Base-by-base conservation (phyloP, 2,888 invertebrate species). In the Lumbricus terrestris region DNA sequence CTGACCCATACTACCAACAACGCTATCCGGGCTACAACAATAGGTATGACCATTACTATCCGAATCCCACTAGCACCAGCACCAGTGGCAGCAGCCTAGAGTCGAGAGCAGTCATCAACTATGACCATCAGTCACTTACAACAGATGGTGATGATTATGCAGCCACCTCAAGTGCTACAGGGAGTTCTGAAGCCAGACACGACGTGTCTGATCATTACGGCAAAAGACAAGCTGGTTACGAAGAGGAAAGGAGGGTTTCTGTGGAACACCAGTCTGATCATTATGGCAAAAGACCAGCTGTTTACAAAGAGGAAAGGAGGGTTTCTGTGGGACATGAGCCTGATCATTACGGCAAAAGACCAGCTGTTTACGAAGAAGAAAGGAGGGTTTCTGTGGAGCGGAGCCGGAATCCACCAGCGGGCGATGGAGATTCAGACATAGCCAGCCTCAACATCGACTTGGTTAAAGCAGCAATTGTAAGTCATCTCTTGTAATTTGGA, bases 1-100 rank as follows among this genome's bases (percentile, higher is more conserved):
- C 85, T 35, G 85, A 85, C 85, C 85, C 34, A 37, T 37, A 85
- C 85, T 85, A 85, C 85, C 34, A 85, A 37, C 85, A 16, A n/a
- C n/a, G n/a, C 35, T 37, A 35, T 85, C 85, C 85, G 16, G 85
- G 85, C 35, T 85, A 85, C 85, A 37, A 37, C 29, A 85, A 35
- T 23, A 37, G 37, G 34, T 85, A 85, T 34, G 85, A 85, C 35
- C 23, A 33, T 15, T 34, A 37, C 85, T 35, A 37, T 37, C 37
- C 85, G 8, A 6, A 34, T 85, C 8, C 85, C 37, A 2, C 69
- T 23, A 47, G 47, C 18, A 42, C 16, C 42, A 42, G 13, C 42
- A 42, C 15, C 42, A 42, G 1, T 8, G 29, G 54, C 54, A 54
- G 29, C 69, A 69, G n/a, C 37, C 85, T 85, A 4, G 85, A 85